Percentiles rank a stretch among this genome's conserved stretches.
Conservation (phyloP, 2,113 vertebrate genomes). For the Tenebrosternarchus preto region DNA sequence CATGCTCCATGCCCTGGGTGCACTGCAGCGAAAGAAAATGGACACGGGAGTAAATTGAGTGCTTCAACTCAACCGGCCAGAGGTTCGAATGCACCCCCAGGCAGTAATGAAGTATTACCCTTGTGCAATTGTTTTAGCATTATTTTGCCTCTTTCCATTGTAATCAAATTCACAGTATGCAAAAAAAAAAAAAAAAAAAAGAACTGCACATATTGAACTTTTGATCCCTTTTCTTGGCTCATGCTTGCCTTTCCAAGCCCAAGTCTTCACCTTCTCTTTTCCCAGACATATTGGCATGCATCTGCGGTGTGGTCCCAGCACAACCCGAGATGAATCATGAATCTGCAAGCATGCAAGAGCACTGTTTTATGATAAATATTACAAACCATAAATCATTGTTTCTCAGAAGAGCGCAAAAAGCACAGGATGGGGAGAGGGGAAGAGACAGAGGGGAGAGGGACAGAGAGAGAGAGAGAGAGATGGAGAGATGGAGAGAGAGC, state of each 20-base stretch:
- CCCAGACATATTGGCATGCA: constrained; percentile 76
- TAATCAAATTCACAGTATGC: constrained; percentile 68
- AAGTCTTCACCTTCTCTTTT: constrained; percentile 71
- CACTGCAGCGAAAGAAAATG: constrained; percentile 44
- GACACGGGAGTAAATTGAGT: constrained; percentile 70
- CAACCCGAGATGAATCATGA: constrained; percentile 73
- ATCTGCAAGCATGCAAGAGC: constrained; percentile 69
- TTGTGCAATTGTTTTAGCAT: constrained; percentile 68
- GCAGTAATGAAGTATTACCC: constrained; percentile 66
- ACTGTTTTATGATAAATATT: constrained; percentile 73
- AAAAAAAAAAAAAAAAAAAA: constrained; percentile 56
- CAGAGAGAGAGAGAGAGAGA: constrained; percentile 19
- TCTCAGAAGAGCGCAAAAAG: constrained; percentile 55
- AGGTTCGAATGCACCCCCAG: constrained; percentile 61
- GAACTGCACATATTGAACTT: constrained; percentile 66
- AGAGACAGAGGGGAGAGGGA: background rate
- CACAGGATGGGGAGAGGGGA: background rate
- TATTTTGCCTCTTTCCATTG: constrained; percentile 60
- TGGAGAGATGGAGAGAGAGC: constrained; percentile 39
- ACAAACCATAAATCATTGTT: constrained; percentile 73
- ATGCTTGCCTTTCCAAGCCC: constrained; percentile 60
- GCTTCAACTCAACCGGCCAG: constrained; percentile 67
- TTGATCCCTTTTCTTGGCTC: constrained; percentile 69
- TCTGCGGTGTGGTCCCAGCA: constrained; percentile 67
- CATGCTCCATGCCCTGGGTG: constrained; percentile 59